These are phyloP conservation scores for Latrodectus hesperus DNA, from an alignment of 2,888 invertebrate genomes.

Conservation along the genomic window DNA sequence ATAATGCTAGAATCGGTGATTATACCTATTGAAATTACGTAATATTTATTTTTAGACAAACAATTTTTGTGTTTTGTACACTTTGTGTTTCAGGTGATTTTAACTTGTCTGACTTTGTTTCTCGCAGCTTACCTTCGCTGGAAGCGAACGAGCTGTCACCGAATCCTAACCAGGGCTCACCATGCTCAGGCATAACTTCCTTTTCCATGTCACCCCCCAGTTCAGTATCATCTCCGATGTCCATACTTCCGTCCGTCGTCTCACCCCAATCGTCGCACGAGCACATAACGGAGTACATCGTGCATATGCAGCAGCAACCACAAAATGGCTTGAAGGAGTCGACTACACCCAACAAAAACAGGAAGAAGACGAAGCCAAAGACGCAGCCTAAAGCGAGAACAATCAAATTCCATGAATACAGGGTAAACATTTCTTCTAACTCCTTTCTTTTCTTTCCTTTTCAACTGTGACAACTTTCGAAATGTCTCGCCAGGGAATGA, in stretches of 20 bases:
- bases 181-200: conserved; percentile 51
- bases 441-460: not conserved
- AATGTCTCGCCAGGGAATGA: not conserved
- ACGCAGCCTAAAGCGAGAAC: conserved; percentile 87
- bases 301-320: conserved; percentile 25
- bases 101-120: too few relatives aligned
- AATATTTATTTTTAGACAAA: too few relatives aligned
- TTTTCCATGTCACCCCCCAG: conserved; percentile 66
- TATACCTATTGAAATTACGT: too few relatives aligned
- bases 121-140: conserved; percentile 64
- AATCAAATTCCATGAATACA: conserved; percentile 98
- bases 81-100: too few relatives aligned
- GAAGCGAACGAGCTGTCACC: conserved; percentile 64
- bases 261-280: conserved; percentile 36
- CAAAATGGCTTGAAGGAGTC: conserved; percentile 7
- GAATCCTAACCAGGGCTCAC: conserved; percentile 59
- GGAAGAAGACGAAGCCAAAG: conserved; percentile 88
- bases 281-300: conserved; percentile 29
- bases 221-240: conserved; percentile 62
- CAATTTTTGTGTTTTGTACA: too few relatives aligned
- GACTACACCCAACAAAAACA: conserved; percentile 55
- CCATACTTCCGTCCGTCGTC: conserved; percentile 44
- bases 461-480: not conserved
- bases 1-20: too few relatives aligned
- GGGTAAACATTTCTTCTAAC: conserved; percentile 75